Evolutionary conservation across 2,797 vertebrate species (phyloP).

Genomic region (Macrochelys suwanniensis): DNA sequence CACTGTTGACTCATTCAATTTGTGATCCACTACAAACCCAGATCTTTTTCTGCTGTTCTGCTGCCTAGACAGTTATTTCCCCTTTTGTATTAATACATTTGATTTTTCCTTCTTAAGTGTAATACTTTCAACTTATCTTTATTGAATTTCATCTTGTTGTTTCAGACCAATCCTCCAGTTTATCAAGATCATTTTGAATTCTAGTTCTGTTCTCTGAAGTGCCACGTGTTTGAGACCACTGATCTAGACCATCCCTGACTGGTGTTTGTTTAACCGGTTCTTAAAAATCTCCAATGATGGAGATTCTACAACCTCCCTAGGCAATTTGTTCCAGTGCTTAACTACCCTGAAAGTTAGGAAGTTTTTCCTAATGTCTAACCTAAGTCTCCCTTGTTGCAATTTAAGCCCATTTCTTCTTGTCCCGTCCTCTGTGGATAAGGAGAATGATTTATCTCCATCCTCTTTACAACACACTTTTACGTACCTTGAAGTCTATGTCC

Average conservation of each 20-base stretch:
- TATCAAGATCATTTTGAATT: no score
- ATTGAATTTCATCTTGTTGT: no score
- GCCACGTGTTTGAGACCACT: no score
- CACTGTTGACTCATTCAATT: no score
- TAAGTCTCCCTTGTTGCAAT: neutral
- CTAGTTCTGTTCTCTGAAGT: no score
- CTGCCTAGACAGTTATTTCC: no score
- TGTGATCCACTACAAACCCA: no score
- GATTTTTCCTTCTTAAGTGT: no score
- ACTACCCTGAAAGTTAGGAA: neutral
- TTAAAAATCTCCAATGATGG: neutral
- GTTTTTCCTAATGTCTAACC: neutral
- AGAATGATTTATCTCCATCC: neutral
- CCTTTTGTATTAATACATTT: no score
- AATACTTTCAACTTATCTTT: no score
- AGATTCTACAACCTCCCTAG: neutral
- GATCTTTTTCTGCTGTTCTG: no score
- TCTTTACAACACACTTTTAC: neutral
- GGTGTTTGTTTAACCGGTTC: neutral
- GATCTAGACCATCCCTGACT: neutral
- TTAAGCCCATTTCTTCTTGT: neutral
- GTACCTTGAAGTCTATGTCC: neutral
- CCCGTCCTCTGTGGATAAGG: neutral
- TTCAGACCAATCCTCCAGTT: no score
- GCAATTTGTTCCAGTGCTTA: neutral